Evolutionary conservation across 2,113 vertebrate genomes (phyloP), one percentile per base, ranked within the genome.

Genomic region (Ammospiza nelsoni): DNA sequence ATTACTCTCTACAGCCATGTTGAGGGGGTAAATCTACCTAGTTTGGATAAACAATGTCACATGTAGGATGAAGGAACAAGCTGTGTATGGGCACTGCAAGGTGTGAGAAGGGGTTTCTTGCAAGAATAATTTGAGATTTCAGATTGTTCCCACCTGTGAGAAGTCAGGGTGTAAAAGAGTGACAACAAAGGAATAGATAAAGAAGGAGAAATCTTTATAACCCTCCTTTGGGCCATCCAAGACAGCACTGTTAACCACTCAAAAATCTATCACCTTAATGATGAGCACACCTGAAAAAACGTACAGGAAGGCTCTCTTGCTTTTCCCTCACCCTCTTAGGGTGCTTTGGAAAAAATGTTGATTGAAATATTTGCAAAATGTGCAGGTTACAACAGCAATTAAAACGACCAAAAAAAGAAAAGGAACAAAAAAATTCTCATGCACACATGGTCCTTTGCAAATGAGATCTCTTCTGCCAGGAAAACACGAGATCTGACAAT

Each of bases 381-480:
- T 44, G 12, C 59, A 74, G 55, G 80, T 86, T 83, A 55, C 59
- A 80, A 43, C 35, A 84, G 75, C 84, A 83, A 78, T 91, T 94
- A 79, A 79, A 91, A 76, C 46, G 37, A 76, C 41, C 8, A 29
- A 27, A 74, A 91, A 71, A 46, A 17, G 12, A 11, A 58, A 67
- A 35, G 49, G 24, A 43, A 57, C 49, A 57, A 86, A 61, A 37
- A 73, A 37, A 31, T 12, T 28, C 5, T 2, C 24, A 14, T 6
- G 62, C 84, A 89, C 93, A 90, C 67, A 76, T 18, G 74, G 58
- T 61, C 69, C 46, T 87, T 95, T 91, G 77, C 84, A 94, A 84
- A 95, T 91, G 51, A 91, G 87, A 89, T 54, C 84, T 83, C 85
- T 73, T 79, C 87, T 90, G 75, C 55, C 66, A 93, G 75, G 78